A percentile compares a stretch with the other conserved stretches of the same genome.
These are phyloP conservation scores for Pseudorhombus dupliciocellatus DNA, from an alignment of 2,113 vertebrate species.

Conservation along the genomic window DNA sequence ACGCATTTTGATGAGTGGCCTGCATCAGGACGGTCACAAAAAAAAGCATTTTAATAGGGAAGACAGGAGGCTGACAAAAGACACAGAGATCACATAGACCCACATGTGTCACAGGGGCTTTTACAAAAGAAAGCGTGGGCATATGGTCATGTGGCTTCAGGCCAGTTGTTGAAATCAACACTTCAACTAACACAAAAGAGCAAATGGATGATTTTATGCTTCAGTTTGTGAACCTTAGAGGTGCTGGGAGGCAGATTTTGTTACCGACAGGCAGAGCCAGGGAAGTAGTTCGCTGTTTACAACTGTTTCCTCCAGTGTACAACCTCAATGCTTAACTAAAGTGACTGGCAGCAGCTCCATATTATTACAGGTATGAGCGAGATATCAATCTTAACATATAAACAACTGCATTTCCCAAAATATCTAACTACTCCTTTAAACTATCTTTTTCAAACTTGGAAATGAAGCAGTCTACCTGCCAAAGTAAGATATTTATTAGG, in stretches of 20 bases:
- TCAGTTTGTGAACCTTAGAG: not conserved
- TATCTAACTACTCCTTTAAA: not conserved
- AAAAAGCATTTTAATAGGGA: not conserved
- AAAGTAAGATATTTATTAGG: too few relatives aligned
- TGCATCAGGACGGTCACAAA: too few relatives aligned
- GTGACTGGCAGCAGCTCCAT: not conserved
- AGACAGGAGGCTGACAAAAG: not conserved
- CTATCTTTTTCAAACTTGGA: too few relatives aligned
- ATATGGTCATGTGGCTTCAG: not conserved
- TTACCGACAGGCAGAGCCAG: not conserved
- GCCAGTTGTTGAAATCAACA: not conserved
- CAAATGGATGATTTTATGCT: not conserved
- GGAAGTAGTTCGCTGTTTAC: too few relatives aligned
- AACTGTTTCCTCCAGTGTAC: not conserved
- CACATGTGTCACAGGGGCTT: not conserved
- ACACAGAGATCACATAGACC: not conserved
- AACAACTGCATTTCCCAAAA: not conserved
- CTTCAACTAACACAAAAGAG: not conserved
- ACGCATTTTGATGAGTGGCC: not conserved
- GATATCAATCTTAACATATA: not conserved
- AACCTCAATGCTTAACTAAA: not conserved
- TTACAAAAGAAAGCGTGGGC: not conserved
- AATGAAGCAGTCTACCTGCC: too few relatives aligned
- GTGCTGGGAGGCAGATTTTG: not conserved
- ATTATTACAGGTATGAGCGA: not conserved